Base-by-base conservation (phyloP, 2,797 vertebrate genomes). In the Pangasius djambal region DNA sequence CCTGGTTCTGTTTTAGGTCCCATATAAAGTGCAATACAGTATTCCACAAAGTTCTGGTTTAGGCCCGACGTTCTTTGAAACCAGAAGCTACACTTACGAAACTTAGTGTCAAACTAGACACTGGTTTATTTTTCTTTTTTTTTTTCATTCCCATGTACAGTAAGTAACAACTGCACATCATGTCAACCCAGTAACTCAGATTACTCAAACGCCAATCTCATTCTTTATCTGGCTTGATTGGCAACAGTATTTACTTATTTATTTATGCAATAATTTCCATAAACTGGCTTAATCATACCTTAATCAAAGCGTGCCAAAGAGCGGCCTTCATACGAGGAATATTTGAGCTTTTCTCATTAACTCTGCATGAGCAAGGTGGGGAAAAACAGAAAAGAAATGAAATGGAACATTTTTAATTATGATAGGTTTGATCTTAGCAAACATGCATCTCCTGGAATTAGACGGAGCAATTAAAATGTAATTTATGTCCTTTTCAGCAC, bases 331-430 rank as follows among this genome's bases (percentile, higher is more conserved):
- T 86, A 85, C 67, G 85, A 87, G 81, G 85, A 59, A 89, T 84
- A 81, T 90, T 91, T 89, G 25, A 87, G 86, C 70, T 86, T 90
- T 91, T 90, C 91, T 91, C 84, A 89, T 91, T 92, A 90, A 79
- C 88, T 78, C 50, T 74, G 88, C 44, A 37, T 65, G 67, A 88
- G 81, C 31, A 78, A 50, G n/a, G 34, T 63, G 81, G 59, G 20
- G 20, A 8, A 52, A 44, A 79, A 75, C 85, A 74, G 79, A 84
- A 88, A 89, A 89, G 85, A 92, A 92, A 92, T 90, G 89, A 92
- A 92, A 91, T 79, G 69, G 89, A 92, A 83, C 88, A 90, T 91
- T 91, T 92, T 92, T 92, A 92, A 92, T 91, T 92, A 92, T 88
- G 89, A 91, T 90, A 88, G 89, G 90, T 92, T 88, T 92, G 91